Base-by-base conservation (phyloP, 2,888 invertebrate genomes). In the Apoda limacodes region DNA sequence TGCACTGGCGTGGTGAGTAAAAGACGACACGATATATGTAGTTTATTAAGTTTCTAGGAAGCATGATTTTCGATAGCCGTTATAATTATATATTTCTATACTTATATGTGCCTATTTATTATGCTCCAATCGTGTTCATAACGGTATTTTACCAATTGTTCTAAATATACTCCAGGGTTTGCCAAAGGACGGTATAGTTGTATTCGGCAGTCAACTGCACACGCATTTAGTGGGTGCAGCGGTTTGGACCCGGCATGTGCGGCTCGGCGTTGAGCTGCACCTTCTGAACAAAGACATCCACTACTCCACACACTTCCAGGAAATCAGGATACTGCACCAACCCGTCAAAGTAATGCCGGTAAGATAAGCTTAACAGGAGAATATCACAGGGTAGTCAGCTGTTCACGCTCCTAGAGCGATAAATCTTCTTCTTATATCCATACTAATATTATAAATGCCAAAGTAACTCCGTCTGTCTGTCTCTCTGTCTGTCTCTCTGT, bases 231-330 rank as follows among this genome's bases (percentile, higher is more conserved):
- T 95, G 0, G 98, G 98, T 0, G 83, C 83, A 1, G 85, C 88
- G 37, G 90, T 96, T 1, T 83, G 87, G 58, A 98, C 98, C 0
- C 85, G 92, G 24, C 97, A 98, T 60, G 83, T 92, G 27, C 83
- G 96, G 9, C 84, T 88, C 40, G 93, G 93, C 2, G 76, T 85
- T 9, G 96, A 98, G 64, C 69, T 98, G 25, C 87, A 89, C 0
- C 83, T 88, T 45, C 70, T 99, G 9, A 98, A 98, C 69, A 82
- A 89, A 38, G 99, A 99, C 66, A 85, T 93, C 65, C 98, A 97
- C 68, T 99, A 95, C 69, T 96, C 95, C 32, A 93, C 97, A 1
- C 98, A 99, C 78, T 99, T 96, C 71, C 99, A 99, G 71, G 98
- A 98, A 76, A 98, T 98, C 50, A 82, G 98, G 37, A 83, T 89